These are phyloP conservation scores for Anoplolepis gracilipes DNA, from an alignment of 1,140 invertebrate species.

Conservation along the genomic window DNA sequence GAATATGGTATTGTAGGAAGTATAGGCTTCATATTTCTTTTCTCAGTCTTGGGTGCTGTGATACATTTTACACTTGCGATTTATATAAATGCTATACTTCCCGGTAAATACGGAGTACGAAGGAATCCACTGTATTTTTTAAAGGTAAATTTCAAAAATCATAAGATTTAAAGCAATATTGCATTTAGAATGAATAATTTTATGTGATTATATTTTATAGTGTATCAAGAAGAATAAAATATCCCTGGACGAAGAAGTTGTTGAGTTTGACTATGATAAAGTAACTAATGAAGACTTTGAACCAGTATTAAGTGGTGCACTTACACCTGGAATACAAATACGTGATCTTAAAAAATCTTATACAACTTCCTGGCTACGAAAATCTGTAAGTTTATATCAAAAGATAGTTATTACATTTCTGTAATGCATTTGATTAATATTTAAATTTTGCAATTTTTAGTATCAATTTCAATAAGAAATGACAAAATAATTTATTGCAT, in stretches of 20 bases:
- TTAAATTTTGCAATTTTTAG: no score
- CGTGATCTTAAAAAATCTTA: conserved; percentile 82
- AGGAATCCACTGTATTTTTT: conserved; percentile 87
- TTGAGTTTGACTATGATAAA: conserved; percentile 71
- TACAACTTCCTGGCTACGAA: conserved; percentile 72
- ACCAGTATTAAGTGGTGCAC: conserved; percentile 62
- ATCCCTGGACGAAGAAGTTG: conserved; percentile 68
- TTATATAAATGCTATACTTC: conserved; percentile 86
- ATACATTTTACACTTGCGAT: conserved; percentile 73
- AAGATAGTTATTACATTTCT: conserved; percentile 17
- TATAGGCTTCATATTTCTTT: conserved; percentile 75
- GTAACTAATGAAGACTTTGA: conserved; percentile 79
- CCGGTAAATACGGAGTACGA: conserved; percentile 86
- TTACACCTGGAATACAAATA: conserved; percentile 81
- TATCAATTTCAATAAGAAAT: no score
- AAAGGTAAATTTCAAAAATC: conserved; percentile 76
- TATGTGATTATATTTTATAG: conserved; percentile 63
- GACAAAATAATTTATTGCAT: no score
- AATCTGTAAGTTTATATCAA: conserved; percentile 72
- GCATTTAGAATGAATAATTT: neutral
- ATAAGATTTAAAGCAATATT: neutral
- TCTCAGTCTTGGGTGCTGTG: conserved; percentile 71
- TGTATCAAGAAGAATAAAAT: conserved; percentile 80
- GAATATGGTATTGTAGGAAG: conserved; percentile 60
- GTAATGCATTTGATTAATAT: conserved; percentile 7